Conservation (phyloP, 2,113 vertebrate species). For the Gulo gulo region DNA sequence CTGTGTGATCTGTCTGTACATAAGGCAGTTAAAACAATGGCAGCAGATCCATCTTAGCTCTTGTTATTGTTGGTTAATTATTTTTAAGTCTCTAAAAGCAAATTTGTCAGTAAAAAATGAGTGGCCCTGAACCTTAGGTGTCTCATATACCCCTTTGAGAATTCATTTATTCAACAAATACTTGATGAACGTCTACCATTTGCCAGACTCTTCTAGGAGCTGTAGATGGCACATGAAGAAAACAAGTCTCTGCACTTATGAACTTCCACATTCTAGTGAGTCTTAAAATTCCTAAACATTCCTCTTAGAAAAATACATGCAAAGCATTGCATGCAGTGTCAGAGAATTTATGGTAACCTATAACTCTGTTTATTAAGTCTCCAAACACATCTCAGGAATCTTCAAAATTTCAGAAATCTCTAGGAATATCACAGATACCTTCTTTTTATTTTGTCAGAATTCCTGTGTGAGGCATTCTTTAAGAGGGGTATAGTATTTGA, state of each 20-base stretch:
- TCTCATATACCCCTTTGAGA: background rate
- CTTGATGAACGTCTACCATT: background rate
- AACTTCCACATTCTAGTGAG: background rate
- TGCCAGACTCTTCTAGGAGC: background rate
- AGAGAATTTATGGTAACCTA: background rate
- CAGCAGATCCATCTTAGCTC: background rate
- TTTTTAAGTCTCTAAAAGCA: background rate
- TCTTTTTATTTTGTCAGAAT: slow-evolving; percentile 11
- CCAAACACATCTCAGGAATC: background rate
- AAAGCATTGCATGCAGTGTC: background rate
- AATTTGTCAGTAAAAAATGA: background rate
- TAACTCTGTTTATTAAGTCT: background rate
- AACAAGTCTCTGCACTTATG: background rate
- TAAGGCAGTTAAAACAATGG: background rate
- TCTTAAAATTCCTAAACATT: background rate
- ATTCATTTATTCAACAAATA: background rate
- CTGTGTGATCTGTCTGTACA: background rate
- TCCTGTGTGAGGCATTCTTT: background rate
- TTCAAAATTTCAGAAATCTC: background rate
- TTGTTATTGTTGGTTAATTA: background rate
- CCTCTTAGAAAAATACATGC: background rate
- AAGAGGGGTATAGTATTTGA: background rate
- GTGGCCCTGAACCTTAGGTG: background rate
- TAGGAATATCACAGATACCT: background rate
- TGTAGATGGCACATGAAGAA: background rate